Conservation (phyloP, 2,797 vertebrate genomes). For the Uromys caudimaculatus region DNA sequence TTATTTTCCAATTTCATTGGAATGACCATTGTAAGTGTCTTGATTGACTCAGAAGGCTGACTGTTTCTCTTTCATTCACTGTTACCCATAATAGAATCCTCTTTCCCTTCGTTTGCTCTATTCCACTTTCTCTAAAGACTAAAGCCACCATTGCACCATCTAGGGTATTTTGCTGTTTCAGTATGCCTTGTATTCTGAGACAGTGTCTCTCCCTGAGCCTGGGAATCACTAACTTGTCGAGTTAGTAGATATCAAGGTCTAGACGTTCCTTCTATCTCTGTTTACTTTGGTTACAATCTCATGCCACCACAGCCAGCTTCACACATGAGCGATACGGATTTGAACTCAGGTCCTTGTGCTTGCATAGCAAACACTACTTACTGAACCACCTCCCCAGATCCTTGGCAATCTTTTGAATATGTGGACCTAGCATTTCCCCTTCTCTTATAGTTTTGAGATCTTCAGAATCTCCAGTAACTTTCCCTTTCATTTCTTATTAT, state of each 20-base stretch:
- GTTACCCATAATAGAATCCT: not conserved
- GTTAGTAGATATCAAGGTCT: not conserved
- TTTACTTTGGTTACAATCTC: not conserved
- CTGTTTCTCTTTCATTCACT: not conserved
- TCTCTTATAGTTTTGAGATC: too few relatives aligned
- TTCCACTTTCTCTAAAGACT: not conserved
- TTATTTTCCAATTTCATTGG: slow-evolving; percentile 13
- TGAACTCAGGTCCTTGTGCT: too few relatives aligned
- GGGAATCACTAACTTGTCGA: not conserved
- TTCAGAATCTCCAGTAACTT: not conserved
- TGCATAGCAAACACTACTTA: too few relatives aligned
- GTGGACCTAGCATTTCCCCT: not conserved
- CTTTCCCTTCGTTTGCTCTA: not conserved
- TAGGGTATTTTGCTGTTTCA: not conserved
- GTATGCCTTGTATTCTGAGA: not conserved
- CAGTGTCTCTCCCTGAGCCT: not conserved
- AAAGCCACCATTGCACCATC: too few relatives aligned
- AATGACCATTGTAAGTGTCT: not conserved
- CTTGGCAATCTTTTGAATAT: too few relatives aligned
- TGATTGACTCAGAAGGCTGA: not conserved
- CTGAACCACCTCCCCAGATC: too few relatives aligned
- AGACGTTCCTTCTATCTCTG: not conserved
- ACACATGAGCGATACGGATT: too few relatives aligned
- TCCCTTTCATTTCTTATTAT: not conserved
- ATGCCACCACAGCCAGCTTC: not conserved